Conservation (phyloP, 2,113 vertebrate genomes). For the Tetraodon nigroviridis region DNA sequence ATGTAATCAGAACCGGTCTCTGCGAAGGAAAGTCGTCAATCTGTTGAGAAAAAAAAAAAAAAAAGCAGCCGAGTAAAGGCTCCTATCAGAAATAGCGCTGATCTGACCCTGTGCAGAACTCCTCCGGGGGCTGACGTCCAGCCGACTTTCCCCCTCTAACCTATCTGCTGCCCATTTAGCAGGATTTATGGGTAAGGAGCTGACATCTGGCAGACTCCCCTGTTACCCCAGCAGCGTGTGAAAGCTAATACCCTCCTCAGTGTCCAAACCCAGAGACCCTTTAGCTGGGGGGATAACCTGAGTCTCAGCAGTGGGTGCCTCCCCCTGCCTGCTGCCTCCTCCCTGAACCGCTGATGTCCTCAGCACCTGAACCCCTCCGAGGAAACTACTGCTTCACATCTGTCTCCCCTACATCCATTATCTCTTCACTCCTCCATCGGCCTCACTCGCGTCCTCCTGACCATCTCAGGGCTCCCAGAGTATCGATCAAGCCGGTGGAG, state of each 20-base stretch:
- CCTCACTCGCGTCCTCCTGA: conserved; percentile 5
- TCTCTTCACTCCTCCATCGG: not conserved
- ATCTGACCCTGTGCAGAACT: no score
- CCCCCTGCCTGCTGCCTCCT: conserved; percentile 22
- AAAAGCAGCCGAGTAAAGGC: conserved; percentile 7
- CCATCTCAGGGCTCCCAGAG: conserved; percentile 2
- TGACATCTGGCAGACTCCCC: conserved; percentile 73
- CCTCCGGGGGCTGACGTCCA: conserved; percentile 40
- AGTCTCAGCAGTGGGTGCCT: conserved; percentile 53
- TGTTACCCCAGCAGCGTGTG: conserved; percentile 69
- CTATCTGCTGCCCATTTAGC: conserved; percentile 66
- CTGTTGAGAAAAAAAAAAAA: conserved; percentile 31
- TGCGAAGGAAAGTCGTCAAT: conserved; percentile 19
- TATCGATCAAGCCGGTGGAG: conserved; percentile 61
- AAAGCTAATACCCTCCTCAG: conserved; percentile 72
- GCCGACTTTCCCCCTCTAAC: conserved; percentile 29
- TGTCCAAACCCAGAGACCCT: conserved; percentile 70
- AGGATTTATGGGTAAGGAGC: conserved; percentile 67
- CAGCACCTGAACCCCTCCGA: conserved; percentile 15
- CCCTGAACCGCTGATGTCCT: conserved; percentile 54
- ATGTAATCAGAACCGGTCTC: conserved; percentile 45
- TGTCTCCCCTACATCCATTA: not conserved
- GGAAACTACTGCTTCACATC: conserved; percentile 9
- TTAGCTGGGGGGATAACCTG: conserved; percentile 64
- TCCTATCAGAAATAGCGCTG: conserved; percentile 27